Conservation (phyloP, 2,888 invertebrate genomes). For the Agriopis marginaria region DNA sequence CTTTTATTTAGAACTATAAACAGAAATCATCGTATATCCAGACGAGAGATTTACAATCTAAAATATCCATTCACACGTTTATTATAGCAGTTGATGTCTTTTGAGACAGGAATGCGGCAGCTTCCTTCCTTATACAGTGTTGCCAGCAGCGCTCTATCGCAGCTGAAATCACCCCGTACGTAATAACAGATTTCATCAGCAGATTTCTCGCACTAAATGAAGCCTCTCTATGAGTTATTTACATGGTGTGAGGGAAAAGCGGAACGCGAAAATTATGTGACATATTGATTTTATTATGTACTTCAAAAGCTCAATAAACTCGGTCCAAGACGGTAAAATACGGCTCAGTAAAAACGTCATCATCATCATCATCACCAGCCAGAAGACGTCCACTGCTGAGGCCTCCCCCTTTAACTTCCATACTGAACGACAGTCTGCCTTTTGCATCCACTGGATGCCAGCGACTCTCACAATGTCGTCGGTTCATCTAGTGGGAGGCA, state of each 20-base stretch:
- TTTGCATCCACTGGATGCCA: no score
- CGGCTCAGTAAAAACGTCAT: no score
- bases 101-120: conserved; percentile 7
- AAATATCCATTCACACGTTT: not conserved
- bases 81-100: not conserved
- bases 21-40: not conserved
- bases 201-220: conserved; percentile 70
- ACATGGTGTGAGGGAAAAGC: conserved; percentile 41
- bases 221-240: conserved; percentile 58
- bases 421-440: no score
- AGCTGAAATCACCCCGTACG: conserved; percentile 24
- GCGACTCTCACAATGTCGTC: no score
- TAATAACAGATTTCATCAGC: conserved; percentile 63
- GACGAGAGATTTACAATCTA: no score
- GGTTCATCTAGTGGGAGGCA: no score
- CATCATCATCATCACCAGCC: no score
- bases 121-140: conserved; percentile 24
- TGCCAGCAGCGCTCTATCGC: conserved; percentile 19
- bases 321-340: no score
- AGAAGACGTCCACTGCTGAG: no score
- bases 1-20: no score
- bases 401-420: no score
- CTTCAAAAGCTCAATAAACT: not conserved
- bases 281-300: not conserved
- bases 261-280: not conserved